Base-by-base conservation (phyloP, 2,888 invertebrate species). In the Catotricha subobsoleta region DNA sequence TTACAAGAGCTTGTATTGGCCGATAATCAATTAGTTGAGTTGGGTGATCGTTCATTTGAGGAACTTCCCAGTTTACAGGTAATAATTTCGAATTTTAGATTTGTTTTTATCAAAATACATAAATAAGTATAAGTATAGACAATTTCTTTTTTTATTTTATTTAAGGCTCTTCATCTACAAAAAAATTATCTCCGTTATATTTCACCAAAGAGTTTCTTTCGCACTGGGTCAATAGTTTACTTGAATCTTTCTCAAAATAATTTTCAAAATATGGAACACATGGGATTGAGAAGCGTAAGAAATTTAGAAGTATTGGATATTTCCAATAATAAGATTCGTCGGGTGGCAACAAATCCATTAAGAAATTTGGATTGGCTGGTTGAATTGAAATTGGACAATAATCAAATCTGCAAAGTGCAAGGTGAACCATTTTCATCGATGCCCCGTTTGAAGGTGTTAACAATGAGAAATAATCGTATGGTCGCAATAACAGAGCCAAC, bases 221-320 rank as follows among this genome's bases (percentile, higher is more conserved):
- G 77, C 50, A 72, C 83, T 18, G 81, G 82, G 1, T 74, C 81
- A 38, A 65, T 90, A 41, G 71, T 86, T 43, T 78, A 83, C 57
- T 65, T 90, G 39, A 88, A 90, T 64, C 61, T 90, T 46, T 87
- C 87, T 49, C 71, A 78, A 52, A 90, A 90, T 62, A 74, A 81
- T 49, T 66, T 91, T 43, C 69, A 70, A 5, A 74, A 69, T 40
- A 64, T 90, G 52, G 80, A 84, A 45, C 74, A 78, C 50, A 74
- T 79, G 27, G 86, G 86, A 1, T 59, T 87, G 41, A 68, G 72
- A 30, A 75, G 74, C 48, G 62, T 88, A 44, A 69, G 73, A 33
- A 83, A 84, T 13, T 63, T 91, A 40, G 88, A 90, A 64, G 80
- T 88, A 6, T 58, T 91, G 37, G 90, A 91, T 57, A 58, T 90